These are phyloP conservation scores for Anastrepha obliqua DNA, from an alignment of 1,140 invertebrate genomes.

Conservation along the genomic window DNA sequence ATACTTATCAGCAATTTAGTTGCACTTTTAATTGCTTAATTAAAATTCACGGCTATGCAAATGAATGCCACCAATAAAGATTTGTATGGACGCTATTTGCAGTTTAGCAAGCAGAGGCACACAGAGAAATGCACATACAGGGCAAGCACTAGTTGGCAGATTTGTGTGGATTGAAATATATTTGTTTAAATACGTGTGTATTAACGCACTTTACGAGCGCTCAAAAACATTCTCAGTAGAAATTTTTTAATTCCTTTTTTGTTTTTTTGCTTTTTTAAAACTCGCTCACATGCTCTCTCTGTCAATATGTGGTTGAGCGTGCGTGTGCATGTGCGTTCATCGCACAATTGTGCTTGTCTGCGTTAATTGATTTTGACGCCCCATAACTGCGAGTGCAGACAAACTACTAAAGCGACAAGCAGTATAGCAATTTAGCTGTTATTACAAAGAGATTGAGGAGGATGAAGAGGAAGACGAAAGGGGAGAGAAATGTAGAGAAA, in stretches of 20 bases:
- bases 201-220: not conserved
- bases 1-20: constrained; percentile 2
- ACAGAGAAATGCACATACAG: not conserved
- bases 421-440: constrained; percentile 13
- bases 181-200: not conserved
- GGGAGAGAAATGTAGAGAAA: not conserved
- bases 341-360: constrained; percentile 17
- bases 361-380: constrained; percentile 42
- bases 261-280: not conserved
- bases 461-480: not conserved
- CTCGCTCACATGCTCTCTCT: too few relatives aligned
- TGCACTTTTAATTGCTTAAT: constrained; percentile 52
- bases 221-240: not conserved
- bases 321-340: not conserved
- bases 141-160: too few relatives aligned
- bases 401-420: not conserved
- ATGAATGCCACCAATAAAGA: constrained; percentile 28
- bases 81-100: constrained; percentile 17
- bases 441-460: not conserved
- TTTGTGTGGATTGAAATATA: too few relatives aligned
- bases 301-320: not conserved
- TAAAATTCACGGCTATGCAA: constrained; percentile 48
- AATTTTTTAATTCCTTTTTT: not conserved
- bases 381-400: constrained; percentile 6
- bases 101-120: not conserved